phyloP scores from a whole-genome alignment of 2,888 invertebrate genomes.

The Lumbricus terrestris region DNA sequence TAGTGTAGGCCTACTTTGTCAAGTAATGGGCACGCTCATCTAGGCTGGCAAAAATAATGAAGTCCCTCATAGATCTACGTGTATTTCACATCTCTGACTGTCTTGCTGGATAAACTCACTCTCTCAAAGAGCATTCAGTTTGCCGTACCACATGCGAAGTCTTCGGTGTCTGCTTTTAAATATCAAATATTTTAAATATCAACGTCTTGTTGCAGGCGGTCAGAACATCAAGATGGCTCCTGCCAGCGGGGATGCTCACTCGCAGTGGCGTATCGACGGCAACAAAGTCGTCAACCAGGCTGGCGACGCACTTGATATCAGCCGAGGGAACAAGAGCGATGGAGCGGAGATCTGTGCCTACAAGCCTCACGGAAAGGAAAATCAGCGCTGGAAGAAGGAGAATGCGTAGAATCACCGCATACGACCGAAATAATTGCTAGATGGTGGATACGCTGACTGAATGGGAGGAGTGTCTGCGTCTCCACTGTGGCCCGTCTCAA shows the following conservation, averaged over 20 bases:
- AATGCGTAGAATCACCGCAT: neutral
- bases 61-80: no score
- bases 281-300: conserved; percentile 24
- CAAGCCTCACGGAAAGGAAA: conserved; percentile 21
- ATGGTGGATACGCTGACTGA: neutral
- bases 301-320: conserved; percentile 27
- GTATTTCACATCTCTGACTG: no score
- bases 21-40: no score
- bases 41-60: no score
- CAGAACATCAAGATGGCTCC: conserved; percentile 10
- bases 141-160: no score
- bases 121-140: no score
- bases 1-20: no score
- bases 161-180: no score
- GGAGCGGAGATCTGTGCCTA: conserved; percentile 30
- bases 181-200: no score
- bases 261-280: conserved; percentile 27
- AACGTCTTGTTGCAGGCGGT: neutral
- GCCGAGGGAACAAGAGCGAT: conserved; percentile 3
- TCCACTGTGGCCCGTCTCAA: neutral
- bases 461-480: no score
- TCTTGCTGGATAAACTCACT: no score
- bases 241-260: neutral
- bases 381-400: conserved; percentile 29
- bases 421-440: neutral